Evolutionary conservation across 2,888 invertebrate genomes (phyloP).

Genomic region (Campopleginae sp.): DNA sequence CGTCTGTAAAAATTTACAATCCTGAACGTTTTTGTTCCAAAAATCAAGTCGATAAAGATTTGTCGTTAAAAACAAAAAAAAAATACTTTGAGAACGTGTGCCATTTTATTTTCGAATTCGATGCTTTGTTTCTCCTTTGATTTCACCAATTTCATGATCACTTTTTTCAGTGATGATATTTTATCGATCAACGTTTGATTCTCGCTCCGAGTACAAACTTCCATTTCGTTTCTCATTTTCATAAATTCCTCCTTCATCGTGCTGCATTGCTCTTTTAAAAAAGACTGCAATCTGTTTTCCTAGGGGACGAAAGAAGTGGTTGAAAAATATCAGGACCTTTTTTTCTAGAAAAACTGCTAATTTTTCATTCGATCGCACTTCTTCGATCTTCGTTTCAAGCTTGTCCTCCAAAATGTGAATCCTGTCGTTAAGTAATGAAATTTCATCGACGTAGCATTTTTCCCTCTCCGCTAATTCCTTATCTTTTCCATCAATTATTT

Average conservation of each 20-base stretch:
- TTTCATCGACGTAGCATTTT: conserved; percentile 66
- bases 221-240: conserved; percentile 76
- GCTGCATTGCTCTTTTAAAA: conserved; percentile 75
- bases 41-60: conserved; percentile 1
- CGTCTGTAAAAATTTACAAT: conserved; percentile 68
- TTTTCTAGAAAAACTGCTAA: background rate
- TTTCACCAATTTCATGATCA: conserved; percentile 75
- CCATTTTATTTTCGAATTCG: conserved; percentile 77
- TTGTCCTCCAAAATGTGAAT: conserved; percentile 75
- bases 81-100: conserved; percentile 75
- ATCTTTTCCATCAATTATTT: conserved; percentile 72
- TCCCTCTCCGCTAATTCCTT: conserved; percentile 70
- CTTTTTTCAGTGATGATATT: conserved; percentile 73
- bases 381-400: conserved; percentile 74
- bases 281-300: conserved; percentile 76
- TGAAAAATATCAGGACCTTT: conserved; percentile 7
- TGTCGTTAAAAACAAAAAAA: no score
- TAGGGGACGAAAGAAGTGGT: conserved; percentile 48
- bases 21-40: background rate
- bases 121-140: conserved; percentile 73
- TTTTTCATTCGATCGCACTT: conserved; percentile 70
- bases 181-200: conserved; percentile 73
- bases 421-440: conserved; percentile 71
- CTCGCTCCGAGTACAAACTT: conserved; percentile 72
- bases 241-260: conserved; percentile 77